Base-by-base conservation (phyloP, 2,113 vertebrate genomes). In the Perccottus glenii region DNA sequence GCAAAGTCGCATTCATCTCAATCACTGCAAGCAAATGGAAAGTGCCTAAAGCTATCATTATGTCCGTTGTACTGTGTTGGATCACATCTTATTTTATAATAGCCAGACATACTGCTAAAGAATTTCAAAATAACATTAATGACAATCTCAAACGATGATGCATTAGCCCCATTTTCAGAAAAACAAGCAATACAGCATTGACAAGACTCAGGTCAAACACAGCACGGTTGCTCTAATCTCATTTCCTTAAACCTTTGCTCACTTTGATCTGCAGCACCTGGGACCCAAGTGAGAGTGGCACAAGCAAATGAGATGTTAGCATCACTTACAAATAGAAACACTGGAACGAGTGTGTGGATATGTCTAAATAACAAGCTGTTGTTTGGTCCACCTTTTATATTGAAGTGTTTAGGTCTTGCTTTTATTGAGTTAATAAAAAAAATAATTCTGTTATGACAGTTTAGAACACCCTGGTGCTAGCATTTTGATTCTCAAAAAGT, bases 231-330 rank as follows among this genome's bases (percentile, higher is more conserved):
- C 44, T 15, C 63, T 56, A 67, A 77, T 82, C 73, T 78, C 36
- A 81, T 77, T 75, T 83, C 64, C 57, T 48, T 58, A 33, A 6
- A n/a, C 71, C 52, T 67, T 55, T 57, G 57, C 51, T 33, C n/a
- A 53, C 79, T 90, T 83, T 89, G 85, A 85, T 90, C 76, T 83
- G 61, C 77, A 56, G 67, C 84, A 86, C 83, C 89, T 76, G 70
- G 74, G 72, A 83, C 74, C 67, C 44, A 63, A 73, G 84, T 57
- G 66, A 80, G 72, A 80, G 76, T 33, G 67, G 65, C 71, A 57
- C 10, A 5, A 64, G 76, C 57, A 58, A 85, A 70, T 66, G 61
- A 85, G 74, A 63, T 72, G 61, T 68, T 78, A 74, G 74, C 72
- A 46, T 49, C 27, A 11, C 67, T 78, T 63, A 35, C 32, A n/a